Conservation (phyloP, 2,888 invertebrate species). For the Apamea sordens region DNA sequence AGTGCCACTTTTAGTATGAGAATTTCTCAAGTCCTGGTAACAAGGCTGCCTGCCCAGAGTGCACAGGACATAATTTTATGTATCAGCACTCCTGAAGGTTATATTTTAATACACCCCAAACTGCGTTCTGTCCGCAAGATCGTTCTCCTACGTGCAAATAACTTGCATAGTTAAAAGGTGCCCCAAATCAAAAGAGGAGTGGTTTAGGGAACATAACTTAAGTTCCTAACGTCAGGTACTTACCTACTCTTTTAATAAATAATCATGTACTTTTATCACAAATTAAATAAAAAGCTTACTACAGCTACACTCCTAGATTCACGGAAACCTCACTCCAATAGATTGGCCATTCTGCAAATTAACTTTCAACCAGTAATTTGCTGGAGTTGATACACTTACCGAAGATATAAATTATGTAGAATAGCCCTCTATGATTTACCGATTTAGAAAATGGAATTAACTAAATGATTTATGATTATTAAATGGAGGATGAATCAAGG, state of each 20-base stretch:
- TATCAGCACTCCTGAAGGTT: too few species aligned
- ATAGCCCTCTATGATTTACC: conserved; percentile 41
- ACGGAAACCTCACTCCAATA: conserved; percentile 38
- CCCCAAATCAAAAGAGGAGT: too few species aligned
- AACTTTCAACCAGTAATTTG: conserved; percentile 56
- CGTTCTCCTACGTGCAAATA: too few species aligned
- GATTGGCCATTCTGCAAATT: conserved; percentile 60
- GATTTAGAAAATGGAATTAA: conserved; percentile 20
- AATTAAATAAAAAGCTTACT: conserved; percentile 18
- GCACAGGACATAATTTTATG: too few species aligned
- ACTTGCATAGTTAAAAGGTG: too few species aligned
- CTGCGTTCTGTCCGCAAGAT: too few species aligned
- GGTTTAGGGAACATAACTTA: too few species aligned
- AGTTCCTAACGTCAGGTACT: too few species aligned
- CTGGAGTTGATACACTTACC: conserved; percentile 49
- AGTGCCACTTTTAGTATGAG: too few species aligned
- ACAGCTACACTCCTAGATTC: conserved; percentile 23
- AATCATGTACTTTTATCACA: background rate
- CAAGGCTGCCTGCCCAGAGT: too few species aligned
- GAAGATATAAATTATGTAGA: conserved; percentile 53
- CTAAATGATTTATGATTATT: conserved; percentile 54
- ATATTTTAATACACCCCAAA: too few species aligned
- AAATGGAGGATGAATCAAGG: conserved; percentile 22
- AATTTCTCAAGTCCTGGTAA: too few species aligned
- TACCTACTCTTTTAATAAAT: background rate